Conservation (phyloP, 1,140 invertebrate genomes). For the Drosophila pectinifera region DNA sequence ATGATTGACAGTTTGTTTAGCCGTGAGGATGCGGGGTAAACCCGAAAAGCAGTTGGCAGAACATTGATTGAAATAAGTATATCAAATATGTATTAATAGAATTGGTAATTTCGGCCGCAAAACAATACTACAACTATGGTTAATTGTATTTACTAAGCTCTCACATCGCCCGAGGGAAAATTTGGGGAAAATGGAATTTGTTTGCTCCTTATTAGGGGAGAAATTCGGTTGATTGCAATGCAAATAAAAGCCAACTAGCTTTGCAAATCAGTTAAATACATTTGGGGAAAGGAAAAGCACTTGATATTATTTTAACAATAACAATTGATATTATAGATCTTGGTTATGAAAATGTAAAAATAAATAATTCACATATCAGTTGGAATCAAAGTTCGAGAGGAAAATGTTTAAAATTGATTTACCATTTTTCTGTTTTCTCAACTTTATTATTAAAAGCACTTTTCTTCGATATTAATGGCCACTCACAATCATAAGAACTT, state of each 20-base stretch:
- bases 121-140: constrained; percentile 59
- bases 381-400: too few species aligned
- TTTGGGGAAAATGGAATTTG: constrained; percentile 30
- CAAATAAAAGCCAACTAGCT: constrained; percentile 33
- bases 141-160: constrained; percentile 76
- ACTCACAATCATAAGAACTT: too few species aligned
- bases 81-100: constrained; percentile 75
- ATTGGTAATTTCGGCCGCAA: constrained; percentile 29
- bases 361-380: too few species aligned
- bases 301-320: background rate
- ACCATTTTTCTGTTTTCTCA: background rate
- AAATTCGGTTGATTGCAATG: constrained; percentile 31
- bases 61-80: constrained; percentile 61
- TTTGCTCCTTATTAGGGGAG: constrained; percentile 33
- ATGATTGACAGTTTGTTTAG: constrained; percentile 72
- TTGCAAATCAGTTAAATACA: background rate
- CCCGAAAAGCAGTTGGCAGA: constrained; percentile 55
- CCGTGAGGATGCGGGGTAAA: constrained; percentile 18
- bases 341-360: too few species aligned
- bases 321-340: too few species aligned
- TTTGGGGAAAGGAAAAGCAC: background rate
- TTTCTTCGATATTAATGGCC: too few species aligned
- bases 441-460: too few species aligned
- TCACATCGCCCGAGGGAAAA: constrained; percentile 48
- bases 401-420: background rate